These are phyloP conservation scores for Siniperca chuatsi DNA, from an alignment of 2,113 vertebrate species.

Conservation along the genomic window DNA sequence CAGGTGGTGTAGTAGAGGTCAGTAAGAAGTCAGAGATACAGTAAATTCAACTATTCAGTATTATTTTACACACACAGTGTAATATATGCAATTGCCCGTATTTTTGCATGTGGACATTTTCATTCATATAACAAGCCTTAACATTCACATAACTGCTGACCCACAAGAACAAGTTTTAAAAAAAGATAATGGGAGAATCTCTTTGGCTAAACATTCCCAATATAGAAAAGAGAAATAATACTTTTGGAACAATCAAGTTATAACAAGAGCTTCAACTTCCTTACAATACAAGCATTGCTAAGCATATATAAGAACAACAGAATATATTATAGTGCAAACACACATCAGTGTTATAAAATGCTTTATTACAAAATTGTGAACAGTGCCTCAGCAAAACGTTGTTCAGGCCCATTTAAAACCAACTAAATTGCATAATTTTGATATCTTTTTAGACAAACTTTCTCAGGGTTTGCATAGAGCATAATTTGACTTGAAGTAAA, in stretches of 20 bases:
- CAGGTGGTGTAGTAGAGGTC: background rate
- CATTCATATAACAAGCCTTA: background rate
- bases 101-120: background rate
- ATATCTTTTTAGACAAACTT: slow-evolving; percentile 13
- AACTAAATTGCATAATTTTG: slow-evolving; percentile 49
- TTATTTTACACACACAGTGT: background rate
- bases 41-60: background rate
- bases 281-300: background rate
- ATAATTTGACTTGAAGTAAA: slow-evolving; percentile 38
- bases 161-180: background rate
- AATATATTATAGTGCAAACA: slow-evolving; percentile 27
- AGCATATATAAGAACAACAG: background rate
- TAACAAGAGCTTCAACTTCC: background rate
- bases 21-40: background rate
- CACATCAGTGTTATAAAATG: slow-evolving; percentile 80
- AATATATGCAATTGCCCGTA: background rate
- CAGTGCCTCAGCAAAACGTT: slow-evolving; percentile 52
- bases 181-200: background rate
- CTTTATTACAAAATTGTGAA: slow-evolving; percentile 85
- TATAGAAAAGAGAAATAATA: background rate
- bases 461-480: slow-evolving; percentile 63
- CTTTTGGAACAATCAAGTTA: background rate
- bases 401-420: slow-evolving; percentile 44
- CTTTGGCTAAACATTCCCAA: background rate
- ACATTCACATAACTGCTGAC: background rate